These are phyloP conservation scores for Anguilla pacifica DNA, from an alignment of 2,797 vertebrate species.

Conservation along the genomic window DNA sequence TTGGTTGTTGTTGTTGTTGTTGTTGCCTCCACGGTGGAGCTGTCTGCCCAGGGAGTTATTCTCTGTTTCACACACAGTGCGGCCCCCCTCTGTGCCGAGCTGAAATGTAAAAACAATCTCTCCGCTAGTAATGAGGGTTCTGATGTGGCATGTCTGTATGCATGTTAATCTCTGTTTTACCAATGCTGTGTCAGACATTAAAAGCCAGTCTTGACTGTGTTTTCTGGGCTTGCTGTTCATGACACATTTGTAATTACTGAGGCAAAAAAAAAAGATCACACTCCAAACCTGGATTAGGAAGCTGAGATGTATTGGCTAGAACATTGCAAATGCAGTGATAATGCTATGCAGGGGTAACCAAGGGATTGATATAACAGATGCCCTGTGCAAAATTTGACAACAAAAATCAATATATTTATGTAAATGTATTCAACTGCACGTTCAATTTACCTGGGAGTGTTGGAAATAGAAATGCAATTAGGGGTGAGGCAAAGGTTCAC, in stretches of 20 bases:
- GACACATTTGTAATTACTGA: not conserved
- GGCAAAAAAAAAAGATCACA: not conserved
- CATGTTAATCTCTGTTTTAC: not conserved
- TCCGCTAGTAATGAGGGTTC: not conserved
- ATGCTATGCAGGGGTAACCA: not conserved
- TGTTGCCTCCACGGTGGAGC: constrained; percentile 3
- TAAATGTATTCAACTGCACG: not conserved
- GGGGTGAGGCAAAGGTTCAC: not conserved
- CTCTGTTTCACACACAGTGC: not conserved
- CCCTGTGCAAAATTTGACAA: not conserved
- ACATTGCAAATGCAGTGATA: not conserved
- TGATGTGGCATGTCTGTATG: not conserved
- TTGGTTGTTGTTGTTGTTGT: not conserved
- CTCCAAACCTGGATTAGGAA: not conserved
- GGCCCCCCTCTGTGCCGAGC: not conserved
- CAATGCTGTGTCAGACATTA: not conserved
- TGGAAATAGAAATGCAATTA: not conserved
- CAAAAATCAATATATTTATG: not conserved
- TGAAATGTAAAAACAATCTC: not conserved
- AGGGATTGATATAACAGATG: not conserved
- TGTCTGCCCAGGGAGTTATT: not conserved
- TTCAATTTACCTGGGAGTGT: not conserved
- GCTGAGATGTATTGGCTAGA: not conserved
- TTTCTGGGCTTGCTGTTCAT: not conserved
- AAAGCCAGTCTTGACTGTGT: not conserved